Evolutionary conservation across 2,888 invertebrate species (phyloP).

Genomic region (Eubasilissa splendida): DNA sequence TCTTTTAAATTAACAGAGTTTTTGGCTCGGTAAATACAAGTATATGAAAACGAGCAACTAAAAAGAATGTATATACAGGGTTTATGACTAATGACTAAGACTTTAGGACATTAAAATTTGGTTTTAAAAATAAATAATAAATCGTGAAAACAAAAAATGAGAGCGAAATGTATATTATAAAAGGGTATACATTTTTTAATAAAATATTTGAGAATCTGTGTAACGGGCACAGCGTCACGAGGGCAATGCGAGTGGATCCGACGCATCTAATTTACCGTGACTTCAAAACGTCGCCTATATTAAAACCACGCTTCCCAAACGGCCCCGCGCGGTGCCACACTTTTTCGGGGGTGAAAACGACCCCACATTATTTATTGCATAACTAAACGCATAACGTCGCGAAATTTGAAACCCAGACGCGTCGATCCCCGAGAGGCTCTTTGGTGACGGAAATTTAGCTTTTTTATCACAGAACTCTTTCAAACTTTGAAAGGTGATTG

Average conservation of each 20-base stretch:
- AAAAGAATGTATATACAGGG: too few relatives aligned
- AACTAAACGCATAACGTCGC: conserved; percentile 56
- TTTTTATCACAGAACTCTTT: conserved; percentile 27
- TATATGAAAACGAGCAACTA: too few relatives aligned
- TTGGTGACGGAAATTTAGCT: conserved; percentile 42
- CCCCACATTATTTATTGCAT: conserved; percentile 55
- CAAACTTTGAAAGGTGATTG: conserved; percentile 7
- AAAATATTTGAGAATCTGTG: not conserved
- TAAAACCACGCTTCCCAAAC: conserved; percentile 48
- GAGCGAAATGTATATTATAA: too few relatives aligned
- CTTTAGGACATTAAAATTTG: too few relatives aligned
- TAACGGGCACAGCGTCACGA: conserved; percentile 17
- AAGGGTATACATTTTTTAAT: not conserved
- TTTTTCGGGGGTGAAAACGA: conserved; percentile 25
- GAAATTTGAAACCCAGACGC: conserved; percentile 55
- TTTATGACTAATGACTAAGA: too few relatives aligned
- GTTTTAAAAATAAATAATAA: too few relatives aligned
- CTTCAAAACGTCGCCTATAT: conserved; percentile 54
- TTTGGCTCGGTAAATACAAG: too few relatives aligned
- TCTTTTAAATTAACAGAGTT: too few relatives aligned
- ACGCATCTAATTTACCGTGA: conserved; percentile 56
- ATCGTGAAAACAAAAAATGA: too few relatives aligned
- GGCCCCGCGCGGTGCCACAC: not conserved
- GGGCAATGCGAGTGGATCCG: conserved; percentile 27
- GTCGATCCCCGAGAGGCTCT: conserved; percentile 56